These are phyloP conservation scores for Orchesellides sinensis DNA, from an alignment of 2,888 invertebrate genomes.

Conservation along the genomic window DNA sequence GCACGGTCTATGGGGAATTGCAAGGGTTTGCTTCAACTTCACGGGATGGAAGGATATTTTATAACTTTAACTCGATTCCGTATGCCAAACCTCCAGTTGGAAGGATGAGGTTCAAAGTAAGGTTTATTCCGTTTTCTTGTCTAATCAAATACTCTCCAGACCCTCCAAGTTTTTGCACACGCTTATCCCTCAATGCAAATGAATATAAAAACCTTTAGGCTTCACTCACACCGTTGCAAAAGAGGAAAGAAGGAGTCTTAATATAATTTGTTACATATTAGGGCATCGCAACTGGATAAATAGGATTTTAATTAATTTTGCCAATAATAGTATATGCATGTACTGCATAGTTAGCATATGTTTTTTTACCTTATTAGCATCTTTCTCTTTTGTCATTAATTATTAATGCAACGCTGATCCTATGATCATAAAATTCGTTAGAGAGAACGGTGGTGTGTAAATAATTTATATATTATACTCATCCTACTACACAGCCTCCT, in stretches of 20 bases:
- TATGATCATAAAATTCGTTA: not conserved
- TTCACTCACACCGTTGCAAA: too few relatives aligned
- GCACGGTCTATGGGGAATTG: conserved; percentile 20
- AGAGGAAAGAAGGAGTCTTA: not conserved
- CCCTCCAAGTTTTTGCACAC: too few relatives aligned
- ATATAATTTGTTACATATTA: not conserved
- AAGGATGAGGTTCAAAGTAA: conserved; percentile 48
- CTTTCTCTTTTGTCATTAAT: not conserved
- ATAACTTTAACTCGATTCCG: conserved; percentile 33
- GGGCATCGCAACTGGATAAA: not conserved
- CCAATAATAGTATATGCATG: too few relatives aligned
- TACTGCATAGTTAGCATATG: too few relatives aligned
- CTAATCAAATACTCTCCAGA: too few relatives aligned
- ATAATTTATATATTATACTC: too few relatives aligned
- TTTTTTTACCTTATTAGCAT: not conserved
- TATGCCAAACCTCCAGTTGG: conserved; percentile 43
- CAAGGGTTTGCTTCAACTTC: conserved; percentile 33
- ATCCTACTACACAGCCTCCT: conserved; percentile 56
- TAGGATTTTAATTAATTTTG: too few relatives aligned
- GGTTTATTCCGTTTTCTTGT: too few relatives aligned
- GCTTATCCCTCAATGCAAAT: too few relatives aligned
- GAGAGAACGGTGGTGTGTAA: not conserved
- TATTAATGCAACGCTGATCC: not conserved
- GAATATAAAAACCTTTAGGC: not conserved
- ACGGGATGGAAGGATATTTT: conserved; percentile 37